Conservation (phyloP, 2,888 invertebrate genomes). For the Biston betularia region DNA sequence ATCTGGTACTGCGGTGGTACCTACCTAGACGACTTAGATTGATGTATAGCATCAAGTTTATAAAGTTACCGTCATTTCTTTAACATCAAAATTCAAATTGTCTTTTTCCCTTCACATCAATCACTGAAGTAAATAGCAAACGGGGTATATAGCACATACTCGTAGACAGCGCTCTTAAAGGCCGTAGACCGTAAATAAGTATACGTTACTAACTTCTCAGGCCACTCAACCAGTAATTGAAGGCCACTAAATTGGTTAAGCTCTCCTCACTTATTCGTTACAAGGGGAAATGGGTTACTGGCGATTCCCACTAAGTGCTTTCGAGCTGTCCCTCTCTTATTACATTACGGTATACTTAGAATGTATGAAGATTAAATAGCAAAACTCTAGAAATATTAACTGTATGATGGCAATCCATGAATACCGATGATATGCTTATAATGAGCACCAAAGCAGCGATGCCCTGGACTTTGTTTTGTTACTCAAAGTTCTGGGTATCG, state of each 20-base stretch:
- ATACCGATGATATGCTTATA: too few species aligned
- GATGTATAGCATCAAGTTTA: not conserved
- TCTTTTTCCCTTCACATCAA: conserved; percentile 32
- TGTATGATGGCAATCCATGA: not conserved
- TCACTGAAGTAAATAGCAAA: conserved; percentile 27
- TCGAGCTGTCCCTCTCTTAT: conserved; percentile 56
- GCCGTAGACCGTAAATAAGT: conserved; percentile 18
- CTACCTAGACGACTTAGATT: too few species aligned
- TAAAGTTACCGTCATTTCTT: not conserved
- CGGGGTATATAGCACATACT: conserved; percentile 9
- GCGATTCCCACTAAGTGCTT: conserved; percentile 66
- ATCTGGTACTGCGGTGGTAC: too few species aligned
- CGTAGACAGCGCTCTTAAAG: conserved; percentile 36
- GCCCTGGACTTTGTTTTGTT: too few species aligned
- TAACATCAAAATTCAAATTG: not conserved
- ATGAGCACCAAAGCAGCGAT: too few species aligned
- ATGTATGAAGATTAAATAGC: not conserved
- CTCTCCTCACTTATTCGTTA: conserved; percentile 66
- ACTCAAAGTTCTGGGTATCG: too few species aligned
- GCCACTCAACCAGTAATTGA: conserved; percentile 59
- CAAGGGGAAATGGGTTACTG: conserved; percentile 67
- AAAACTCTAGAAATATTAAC: not conserved
- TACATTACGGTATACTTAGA: conserved; percentile 54
- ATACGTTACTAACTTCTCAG: conserved; percentile 37
- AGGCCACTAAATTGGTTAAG: conserved; percentile 69